Evolutionary conservation across 2,888 invertebrate species (phyloP).

Genomic region (Acrobasis suavella): DNA sequence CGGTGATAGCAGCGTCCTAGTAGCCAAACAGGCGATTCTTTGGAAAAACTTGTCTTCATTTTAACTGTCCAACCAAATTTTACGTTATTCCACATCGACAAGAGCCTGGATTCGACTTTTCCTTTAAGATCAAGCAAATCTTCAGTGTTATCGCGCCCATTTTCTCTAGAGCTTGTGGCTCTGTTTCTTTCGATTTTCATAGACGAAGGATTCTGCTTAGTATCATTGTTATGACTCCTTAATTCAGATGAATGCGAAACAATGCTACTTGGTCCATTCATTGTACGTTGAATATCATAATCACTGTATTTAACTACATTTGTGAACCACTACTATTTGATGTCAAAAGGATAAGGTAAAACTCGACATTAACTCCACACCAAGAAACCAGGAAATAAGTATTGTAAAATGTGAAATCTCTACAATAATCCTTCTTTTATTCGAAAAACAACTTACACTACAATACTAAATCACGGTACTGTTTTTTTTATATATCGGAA

Average conservation of each 20-base stretch:
- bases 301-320: conserved; percentile 17
- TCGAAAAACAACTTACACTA: too few species aligned
- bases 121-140: conserved; percentile 84
- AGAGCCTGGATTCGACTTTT: conserved; percentile 90
- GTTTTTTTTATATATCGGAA: too few species aligned
- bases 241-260: conserved; percentile 52
- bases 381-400: not conserved
- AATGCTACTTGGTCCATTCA: conserved; percentile 62
- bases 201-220: conserved; percentile 45
- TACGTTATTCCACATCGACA: conserved; percentile 96
- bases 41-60: conserved; percentile 88
- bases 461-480: too few species aligned
- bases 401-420: not conserved
- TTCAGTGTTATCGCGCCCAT: conserved; percentile 62
- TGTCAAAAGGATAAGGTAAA: not conserved
- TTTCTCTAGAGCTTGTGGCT: conserved; percentile 53
- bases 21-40: conserved; percentile 94
- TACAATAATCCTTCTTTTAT: too few species aligned
- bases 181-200: conserved; percentile 48
- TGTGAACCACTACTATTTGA: not conserved
- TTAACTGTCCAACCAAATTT: conserved; percentile 94
- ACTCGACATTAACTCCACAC: not conserved
- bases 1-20: conserved; percentile 92
- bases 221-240: conserved; percentile 48
- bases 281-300: conserved; percentile 40